A percentile compares a stretch with the other conserved stretches of the same genome.
These are phyloP conservation scores for Clepsis dumicolana DNA, from an alignment of 2,888 invertebrate species.

Conservation along the genomic window DNA sequence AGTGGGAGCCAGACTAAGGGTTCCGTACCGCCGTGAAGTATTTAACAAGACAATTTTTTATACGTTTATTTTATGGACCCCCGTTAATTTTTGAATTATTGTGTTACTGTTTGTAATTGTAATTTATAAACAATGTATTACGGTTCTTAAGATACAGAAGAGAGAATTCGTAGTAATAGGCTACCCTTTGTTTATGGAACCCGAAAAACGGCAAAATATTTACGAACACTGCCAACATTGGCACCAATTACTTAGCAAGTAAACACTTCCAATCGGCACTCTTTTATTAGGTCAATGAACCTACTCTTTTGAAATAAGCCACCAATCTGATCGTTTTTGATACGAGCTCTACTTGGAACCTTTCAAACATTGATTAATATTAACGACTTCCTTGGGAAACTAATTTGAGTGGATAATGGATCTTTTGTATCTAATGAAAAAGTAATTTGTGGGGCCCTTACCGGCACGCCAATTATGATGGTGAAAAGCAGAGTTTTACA, in stretches of 20 bases:
- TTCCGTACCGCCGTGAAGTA: too few species aligned
- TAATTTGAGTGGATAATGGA: conserved; percentile 84
- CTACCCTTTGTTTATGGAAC: too few species aligned
- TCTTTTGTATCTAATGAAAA: conserved; percentile 80
- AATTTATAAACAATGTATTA: too few species aligned
- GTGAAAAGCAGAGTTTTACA: conserved; percentile 65
- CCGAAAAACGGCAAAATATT: background rate
- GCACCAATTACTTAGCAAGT: background rate
- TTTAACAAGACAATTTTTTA: too few species aligned
- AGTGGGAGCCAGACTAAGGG: too few species aligned
- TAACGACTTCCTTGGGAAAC: conserved; percentile 79
- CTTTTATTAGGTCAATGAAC: conserved; percentile 7
- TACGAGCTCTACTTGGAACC: conserved; percentile 52
- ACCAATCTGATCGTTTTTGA: conserved; percentile 31
- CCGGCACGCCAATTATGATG: conserved; percentile 70
- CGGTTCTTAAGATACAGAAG: too few species aligned
- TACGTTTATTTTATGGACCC: too few species aligned
- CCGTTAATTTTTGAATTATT: too few species aligned
- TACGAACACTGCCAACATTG: background rate
- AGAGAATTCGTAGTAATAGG: too few species aligned
- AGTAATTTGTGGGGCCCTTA: conserved; percentile 72
- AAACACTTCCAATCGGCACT: background rate
- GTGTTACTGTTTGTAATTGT: too few species aligned
- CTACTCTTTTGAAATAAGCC: conserved; percentile 8
- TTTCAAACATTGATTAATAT: conserved; percentile 81